Percentiles rank a stretch among this genome's conserved stretches.
Conservation (phyloP, 2,113 vertebrate species). For the Ctenomys sociabilis region DNA sequence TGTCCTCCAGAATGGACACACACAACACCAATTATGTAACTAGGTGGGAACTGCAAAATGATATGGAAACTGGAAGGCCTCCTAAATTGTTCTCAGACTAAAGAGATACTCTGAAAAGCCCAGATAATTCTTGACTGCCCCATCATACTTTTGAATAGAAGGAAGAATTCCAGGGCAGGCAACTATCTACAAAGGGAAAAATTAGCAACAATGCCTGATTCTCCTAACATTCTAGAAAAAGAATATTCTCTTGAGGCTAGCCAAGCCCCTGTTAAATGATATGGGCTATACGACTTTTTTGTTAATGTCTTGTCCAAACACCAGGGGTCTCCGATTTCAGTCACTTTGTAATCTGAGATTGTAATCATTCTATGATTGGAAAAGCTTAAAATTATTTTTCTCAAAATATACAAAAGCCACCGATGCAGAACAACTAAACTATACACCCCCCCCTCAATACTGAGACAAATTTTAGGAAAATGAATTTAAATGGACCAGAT, state of each 20-base stretch:
- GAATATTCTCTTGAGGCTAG: not conserved
- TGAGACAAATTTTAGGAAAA: slow-evolving; percentile 55
- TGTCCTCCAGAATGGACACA: slow-evolving; percentile 90
- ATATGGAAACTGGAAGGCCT: slow-evolving; percentile 84
- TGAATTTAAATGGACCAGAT: slow-evolving; percentile 26
- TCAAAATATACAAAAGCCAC: slow-evolving; percentile 42
- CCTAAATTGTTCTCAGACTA: slow-evolving; percentile 69
- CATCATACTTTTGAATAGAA: slow-evolving; percentile 42
- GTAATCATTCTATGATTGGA: not conserved
- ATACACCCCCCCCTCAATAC: not conserved
- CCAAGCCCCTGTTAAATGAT: slow-evolving; percentile 13
- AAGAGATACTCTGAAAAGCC: slow-evolving; percentile 68
- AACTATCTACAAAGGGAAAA: not conserved
- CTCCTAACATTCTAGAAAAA: slow-evolving; percentile 40
- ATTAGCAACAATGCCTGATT: not conserved
- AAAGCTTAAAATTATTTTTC: slow-evolving; percentile 54
- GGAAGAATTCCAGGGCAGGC: slow-evolving; percentile 58
- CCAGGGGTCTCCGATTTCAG: not conserved
- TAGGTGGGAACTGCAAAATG: slow-evolving; percentile 83
- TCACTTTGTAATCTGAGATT: slow-evolving; percentile 34
- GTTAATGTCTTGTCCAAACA: not conserved
- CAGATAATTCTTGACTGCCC: slow-evolving; percentile 62
- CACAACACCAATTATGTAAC: slow-evolving; percentile 94
- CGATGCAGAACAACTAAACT: slow-evolving; percentile 24
- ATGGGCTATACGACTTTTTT: not conserved